Percentiles rank a stretch among this genome's conserved stretches.
These are phyloP conservation scores for Gambusia affinis DNA, from an alignment of 2,113 vertebrate genomes.

Conservation along the genomic window DNA sequence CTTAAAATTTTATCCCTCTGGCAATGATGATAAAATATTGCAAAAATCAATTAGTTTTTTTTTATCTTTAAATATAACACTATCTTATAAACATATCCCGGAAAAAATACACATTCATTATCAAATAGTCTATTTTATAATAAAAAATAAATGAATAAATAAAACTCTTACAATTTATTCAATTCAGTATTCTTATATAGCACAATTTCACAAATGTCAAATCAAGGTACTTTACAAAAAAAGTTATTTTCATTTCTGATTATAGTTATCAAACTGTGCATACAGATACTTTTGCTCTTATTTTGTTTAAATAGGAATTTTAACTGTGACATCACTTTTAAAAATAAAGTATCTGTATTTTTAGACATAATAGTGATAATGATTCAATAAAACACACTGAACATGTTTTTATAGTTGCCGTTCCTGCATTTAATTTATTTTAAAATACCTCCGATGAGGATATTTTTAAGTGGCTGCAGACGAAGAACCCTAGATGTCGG, in stretches of 20 bases:
- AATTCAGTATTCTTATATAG: neutral
- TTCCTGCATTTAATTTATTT: neutral
- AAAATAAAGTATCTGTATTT: neutral
- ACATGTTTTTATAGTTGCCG: neutral
- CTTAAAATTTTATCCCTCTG: neutral
- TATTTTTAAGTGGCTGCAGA: too few relatives aligned
- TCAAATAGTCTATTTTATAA: too few relatives aligned
- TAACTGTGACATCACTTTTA: neutral
- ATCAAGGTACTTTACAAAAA: neutral
- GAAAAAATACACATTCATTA: too few relatives aligned
- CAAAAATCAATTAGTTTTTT: too few relatives aligned
- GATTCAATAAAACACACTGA: neutral
- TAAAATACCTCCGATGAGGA: neutral
- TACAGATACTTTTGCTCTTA: neutral
- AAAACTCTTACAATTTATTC: neutral
- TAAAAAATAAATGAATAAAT: neutral
- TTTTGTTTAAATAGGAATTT: neutral
- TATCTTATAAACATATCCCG: too few relatives aligned
- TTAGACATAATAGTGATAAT: neutral
- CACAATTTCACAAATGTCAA: neutral
- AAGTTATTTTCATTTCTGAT: neutral
- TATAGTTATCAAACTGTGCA: neutral
- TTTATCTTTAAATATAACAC: too few relatives aligned
- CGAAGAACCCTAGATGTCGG: neutral
- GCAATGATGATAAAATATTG: neutral